These are phyloP conservation scores for Catharus minimus DNA, from an alignment of 2,113 vertebrate genomes.

Conservation along the genomic window DNA sequence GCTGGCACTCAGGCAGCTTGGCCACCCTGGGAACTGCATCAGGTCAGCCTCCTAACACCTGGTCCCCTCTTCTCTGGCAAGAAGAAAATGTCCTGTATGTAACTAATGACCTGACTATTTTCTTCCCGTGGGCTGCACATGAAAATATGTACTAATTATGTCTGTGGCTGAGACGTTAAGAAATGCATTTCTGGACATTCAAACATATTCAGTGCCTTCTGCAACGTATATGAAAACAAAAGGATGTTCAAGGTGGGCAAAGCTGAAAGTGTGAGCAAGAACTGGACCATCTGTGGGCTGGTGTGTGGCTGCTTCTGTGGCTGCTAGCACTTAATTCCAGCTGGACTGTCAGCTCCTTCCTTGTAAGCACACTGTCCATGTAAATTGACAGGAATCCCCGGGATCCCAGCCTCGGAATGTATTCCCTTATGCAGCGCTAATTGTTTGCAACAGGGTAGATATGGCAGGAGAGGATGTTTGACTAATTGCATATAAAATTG, in stretches of 20 bases:
- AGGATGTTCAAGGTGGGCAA: neutral
- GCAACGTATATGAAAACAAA: neutral
- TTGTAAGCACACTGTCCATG: neutral
- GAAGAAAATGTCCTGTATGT: neutral
- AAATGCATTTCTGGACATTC: neutral
- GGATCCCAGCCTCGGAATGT: neutral
- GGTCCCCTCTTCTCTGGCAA: neutral
- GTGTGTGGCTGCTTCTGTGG: neutral
- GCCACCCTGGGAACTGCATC: neutral
- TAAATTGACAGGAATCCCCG: neutral
- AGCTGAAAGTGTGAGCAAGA: neutral
- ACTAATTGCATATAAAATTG: constrained; percentile 42
- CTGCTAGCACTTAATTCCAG: neutral
- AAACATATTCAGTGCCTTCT: neutral
- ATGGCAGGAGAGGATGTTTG: neutral
- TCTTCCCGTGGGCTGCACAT: neutral
- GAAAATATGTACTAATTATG: neutral
- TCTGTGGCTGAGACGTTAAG: neutral
- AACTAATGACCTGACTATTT: neutral
- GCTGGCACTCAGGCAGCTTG: neutral
- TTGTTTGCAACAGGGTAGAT: constrained; percentile 28
- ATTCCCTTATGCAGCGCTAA: neutral
- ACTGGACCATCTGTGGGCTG: neutral
- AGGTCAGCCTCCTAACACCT: neutral
- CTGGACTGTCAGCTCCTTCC: constrained; percentile 1